Base-by-base conservation (phyloP, 2,797 vertebrate genomes). In the Aplochiton taeniatus region DNA sequence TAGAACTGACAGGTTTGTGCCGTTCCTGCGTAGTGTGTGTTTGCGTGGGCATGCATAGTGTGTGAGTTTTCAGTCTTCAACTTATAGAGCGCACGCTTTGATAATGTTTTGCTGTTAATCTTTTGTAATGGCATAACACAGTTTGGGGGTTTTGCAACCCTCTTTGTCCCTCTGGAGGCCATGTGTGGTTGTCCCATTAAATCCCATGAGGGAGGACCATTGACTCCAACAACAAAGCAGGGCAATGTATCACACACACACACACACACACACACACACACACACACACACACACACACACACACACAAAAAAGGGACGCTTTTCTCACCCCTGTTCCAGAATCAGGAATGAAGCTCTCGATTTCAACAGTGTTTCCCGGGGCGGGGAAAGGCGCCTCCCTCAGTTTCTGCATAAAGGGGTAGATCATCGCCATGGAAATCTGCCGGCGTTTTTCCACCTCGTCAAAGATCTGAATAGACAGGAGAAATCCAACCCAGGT, bases 381-480 rank as follows among this genome's bases (percentile, higher is more conserved):
- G 1, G 95, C 95, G 0, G 97, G 97, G 81, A 98, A 98, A 4
- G 93, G 75, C 0, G 94, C 91, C 81, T 98, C 96, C 55, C 96
- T 89, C 12, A 98, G 92, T 63, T 95, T 96, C 83, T 98, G 96
- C 97, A 98, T 98, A 89, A 98, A 98, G 1, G 97, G 96, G 79
- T 98, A 98, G 67, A 98, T 95, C 89, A 98, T 95, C 0, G 96
- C 96, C 92, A 92, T 89, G 79, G 95, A 95, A 73, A 96, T 96
- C 87, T 96, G 95, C 20, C 95, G 91, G 11, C 96, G 89, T 88
- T 97, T 98, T 88, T 98, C 97, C 75, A 98, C 97, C 84, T 98
- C 97, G 0, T 98, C 96, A 68, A 98, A 93, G 79, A 98, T 98
- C 95, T 98, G 70, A 13, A 47, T 46, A 46, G 8, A 46, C 9